phyloP scores from a whole-genome alignment of 35 echinoderm and acorn worm genomes.

The Acanthaster planci region DNA sequence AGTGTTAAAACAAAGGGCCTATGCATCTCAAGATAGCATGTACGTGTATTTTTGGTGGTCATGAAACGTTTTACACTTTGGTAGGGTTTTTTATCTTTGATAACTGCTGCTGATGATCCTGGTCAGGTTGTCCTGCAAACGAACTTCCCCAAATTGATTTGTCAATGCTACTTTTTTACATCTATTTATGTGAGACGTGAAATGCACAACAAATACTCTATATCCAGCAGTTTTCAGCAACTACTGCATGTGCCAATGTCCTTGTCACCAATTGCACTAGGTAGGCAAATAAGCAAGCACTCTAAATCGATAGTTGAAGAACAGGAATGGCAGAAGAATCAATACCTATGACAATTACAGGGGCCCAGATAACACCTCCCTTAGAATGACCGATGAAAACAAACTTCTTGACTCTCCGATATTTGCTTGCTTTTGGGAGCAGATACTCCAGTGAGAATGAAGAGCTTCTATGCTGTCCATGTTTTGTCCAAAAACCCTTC shows the following conservation, averaged over 20 bases:
- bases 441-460: neutral
- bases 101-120: too few species aligned
- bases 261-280: neutral
- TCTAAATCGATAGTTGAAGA: conserved; percentile 10
- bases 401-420: conserved; percentile 18
- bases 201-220: neutral
- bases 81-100: too few species aligned
- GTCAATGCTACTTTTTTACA: too few species aligned
- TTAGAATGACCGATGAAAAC: conserved; percentile 6
- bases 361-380: neutral
- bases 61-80: too few species aligned
- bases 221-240: neutral
- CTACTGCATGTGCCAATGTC: neutral
- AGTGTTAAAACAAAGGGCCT: too few species aligned
- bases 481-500: neutral
- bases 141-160: too few species aligned
- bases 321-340: neutral
- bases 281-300: conserved; percentile 6
- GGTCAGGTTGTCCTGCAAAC: too few species aligned
- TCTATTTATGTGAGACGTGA: neutral
- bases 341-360: conserved; percentile 5
- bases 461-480: too few species aligned
- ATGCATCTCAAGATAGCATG: too few species aligned
- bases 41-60: too few species aligned
- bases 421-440: conserved; percentile 11